These are phyloP conservation scores for Prunella strophiata DNA, from an alignment of 2,797 vertebrate species.

Conservation along the genomic window DNA sequence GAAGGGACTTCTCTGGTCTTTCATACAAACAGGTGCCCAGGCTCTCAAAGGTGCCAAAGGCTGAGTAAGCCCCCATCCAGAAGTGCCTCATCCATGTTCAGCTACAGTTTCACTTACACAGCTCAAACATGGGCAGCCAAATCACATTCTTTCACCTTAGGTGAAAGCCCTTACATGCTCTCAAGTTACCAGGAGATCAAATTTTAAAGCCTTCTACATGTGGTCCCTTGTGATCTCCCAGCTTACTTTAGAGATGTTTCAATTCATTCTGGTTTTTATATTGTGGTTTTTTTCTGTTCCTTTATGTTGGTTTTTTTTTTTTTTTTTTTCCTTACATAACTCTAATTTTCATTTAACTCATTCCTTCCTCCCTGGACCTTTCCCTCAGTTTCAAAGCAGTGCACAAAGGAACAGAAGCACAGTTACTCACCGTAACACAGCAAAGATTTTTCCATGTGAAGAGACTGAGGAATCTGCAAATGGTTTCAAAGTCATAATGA, in stretches of 20 bases:
- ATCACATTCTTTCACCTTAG: neutral
- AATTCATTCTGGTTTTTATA: neutral
- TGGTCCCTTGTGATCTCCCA: neutral
- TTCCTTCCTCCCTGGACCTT: neutral
- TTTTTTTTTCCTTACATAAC: neutral
- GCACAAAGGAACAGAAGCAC: neutral
- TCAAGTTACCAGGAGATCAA: neutral
- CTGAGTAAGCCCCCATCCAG: neutral
- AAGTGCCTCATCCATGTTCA: neutral
- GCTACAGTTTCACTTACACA: neutral
- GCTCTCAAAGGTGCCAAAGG: neutral
- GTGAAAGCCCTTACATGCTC: neutral
- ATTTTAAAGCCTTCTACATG: neutral
- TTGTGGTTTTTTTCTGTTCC: neutral
- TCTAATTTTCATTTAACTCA: neutral
- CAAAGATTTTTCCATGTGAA: constrained; percentile 86
- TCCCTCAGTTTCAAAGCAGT: neutral
- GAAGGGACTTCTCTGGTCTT: neutral
- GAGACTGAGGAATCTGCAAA: constrained; percentile 78
- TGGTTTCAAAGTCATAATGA: constrained; percentile 86
- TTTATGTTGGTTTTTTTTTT: neutral
- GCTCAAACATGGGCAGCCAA: neutral
- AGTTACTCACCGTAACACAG: constrained; percentile 86
- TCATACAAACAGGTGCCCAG: neutral
- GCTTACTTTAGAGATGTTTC: neutral